phyloP scores from a whole-genome alignment of 2,888 invertebrate species.

The Leptinotarsa haldemani region DNA sequence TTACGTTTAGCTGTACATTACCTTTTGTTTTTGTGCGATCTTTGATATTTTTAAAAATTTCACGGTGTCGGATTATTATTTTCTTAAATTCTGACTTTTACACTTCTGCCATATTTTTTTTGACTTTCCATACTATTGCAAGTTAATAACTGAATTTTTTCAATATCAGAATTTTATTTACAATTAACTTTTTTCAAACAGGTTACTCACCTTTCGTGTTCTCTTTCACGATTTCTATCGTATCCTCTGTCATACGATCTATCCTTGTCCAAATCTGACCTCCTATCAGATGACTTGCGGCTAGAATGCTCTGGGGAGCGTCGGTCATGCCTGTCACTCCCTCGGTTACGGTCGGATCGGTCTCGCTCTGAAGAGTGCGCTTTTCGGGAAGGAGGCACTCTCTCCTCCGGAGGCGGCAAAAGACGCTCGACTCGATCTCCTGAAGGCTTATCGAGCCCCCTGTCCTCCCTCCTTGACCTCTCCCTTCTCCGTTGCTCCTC shows the following conservation, averaged over 20 bases:
- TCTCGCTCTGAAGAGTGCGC: constrained; percentile 64
- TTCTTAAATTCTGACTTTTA: too few relatives aligned
- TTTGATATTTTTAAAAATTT: too few relatives aligned
- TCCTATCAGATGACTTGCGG: constrained; percentile 52
- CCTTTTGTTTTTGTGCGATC: neutral
- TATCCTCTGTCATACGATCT: constrained; percentile 52
- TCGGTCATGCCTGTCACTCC: constrained; percentile 55
- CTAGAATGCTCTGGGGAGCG: constrained; percentile 40
- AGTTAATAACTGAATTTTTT: too few relatives aligned
- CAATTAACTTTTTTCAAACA: neutral
- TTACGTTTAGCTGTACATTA: too few relatives aligned
- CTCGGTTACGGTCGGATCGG: constrained; percentile 58
- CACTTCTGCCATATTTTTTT: too few relatives aligned
- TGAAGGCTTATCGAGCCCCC: constrained; percentile 72
- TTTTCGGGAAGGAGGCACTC: constrained; percentile 65
- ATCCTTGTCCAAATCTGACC: constrained; percentile 53
- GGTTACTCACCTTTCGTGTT: constrained; percentile 58
- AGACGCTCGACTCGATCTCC: constrained; percentile 71
- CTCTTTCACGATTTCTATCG: constrained; percentile 53
- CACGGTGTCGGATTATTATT: too few relatives aligned
- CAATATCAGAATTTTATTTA: too few relatives aligned
- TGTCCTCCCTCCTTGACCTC: constrained; percentile 67
- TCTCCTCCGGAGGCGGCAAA: constrained; percentile 73
- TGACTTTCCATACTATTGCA: too few relatives aligned
- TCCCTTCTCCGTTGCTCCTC: constrained; percentile 69